Conservation (phyloP, 2,888 invertebrate species). For the Phoronis australis region DNA sequence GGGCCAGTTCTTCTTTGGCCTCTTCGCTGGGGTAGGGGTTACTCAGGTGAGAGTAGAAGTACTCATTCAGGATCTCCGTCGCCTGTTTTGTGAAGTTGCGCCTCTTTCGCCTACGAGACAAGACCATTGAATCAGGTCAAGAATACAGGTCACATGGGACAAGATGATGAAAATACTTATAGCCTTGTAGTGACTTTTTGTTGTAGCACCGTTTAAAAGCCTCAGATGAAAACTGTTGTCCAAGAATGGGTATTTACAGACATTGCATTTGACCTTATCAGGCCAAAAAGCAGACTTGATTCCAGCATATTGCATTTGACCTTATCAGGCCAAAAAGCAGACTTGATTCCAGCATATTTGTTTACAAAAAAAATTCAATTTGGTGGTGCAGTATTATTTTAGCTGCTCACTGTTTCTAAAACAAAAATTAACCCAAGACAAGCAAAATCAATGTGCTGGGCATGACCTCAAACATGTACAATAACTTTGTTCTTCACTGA, state of each 20-base stretch:
- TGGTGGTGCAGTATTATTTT: too few species aligned
- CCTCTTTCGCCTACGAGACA: constrained; percentile 65
- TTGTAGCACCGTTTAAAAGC: neutral
- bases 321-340: too few species aligned
- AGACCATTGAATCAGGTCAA: neutral
- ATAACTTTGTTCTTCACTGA: too few species aligned
- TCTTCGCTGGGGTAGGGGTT: constrained; percentile 99
- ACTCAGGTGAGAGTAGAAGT: constrained; percentile 98
- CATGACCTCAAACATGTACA: too few species aligned
- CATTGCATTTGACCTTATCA: neutral
- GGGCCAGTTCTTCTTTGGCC: constrained; percentile 97
- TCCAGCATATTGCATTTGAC: too few species aligned
- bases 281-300: too few species aligned
- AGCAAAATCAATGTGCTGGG: too few species aligned
- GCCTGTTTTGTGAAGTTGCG: constrained; percentile 99
- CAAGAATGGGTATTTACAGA: neutral
- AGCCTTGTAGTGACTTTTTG: neutral
- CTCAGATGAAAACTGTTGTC: too few species aligned
- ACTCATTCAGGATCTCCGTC: constrained; percentile 98
- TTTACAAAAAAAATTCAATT: too few species aligned
- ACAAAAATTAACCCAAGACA: too few species aligned
- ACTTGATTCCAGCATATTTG: too few species aligned
- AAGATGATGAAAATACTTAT: neutral
- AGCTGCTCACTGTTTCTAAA: too few species aligned
- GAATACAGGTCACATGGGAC: neutral